Conservation (phyloP, 2,797 vertebrate species). For the Bucorvus abyssinicus region DNA sequence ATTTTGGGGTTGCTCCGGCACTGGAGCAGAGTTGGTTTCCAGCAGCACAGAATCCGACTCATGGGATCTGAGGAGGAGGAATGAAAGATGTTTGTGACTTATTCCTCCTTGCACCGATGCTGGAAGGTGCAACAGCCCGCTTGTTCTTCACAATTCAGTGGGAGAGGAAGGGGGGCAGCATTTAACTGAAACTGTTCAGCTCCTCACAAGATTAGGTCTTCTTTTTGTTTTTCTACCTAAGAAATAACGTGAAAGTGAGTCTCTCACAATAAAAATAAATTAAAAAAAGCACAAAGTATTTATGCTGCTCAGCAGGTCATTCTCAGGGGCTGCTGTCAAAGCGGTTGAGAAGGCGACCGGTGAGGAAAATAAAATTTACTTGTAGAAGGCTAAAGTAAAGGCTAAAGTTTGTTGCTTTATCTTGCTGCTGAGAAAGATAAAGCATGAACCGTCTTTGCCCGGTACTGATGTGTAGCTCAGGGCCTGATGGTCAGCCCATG, state of each 20-base stretch:
- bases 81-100: background rate
- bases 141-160: background rate
- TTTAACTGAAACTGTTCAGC: background rate
- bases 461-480: background rate
- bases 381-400: background rate
- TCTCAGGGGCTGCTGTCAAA: background rate
- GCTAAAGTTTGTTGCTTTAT: background rate
- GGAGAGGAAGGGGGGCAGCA: background rate
- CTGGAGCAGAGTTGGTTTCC: background rate
- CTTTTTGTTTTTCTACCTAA: background rate
- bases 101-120: background rate
- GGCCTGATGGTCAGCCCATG: background rate
- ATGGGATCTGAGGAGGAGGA: background rate
- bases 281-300: fast-evolving
- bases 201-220: background rate
- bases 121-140: background rate
- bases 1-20: background rate
- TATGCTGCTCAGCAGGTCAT: background rate
- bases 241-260: background rate
- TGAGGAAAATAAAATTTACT: background rate
- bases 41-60: background rate
- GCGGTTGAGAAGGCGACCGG: background rate
- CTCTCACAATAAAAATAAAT: background rate
- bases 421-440: background rate
- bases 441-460: background rate